Percentiles rank a stretch among this genome's conserved stretches.
Evolutionary conservation across 2,888 invertebrate genomes (phyloP).

Genomic region (Altica lythri): DNA sequence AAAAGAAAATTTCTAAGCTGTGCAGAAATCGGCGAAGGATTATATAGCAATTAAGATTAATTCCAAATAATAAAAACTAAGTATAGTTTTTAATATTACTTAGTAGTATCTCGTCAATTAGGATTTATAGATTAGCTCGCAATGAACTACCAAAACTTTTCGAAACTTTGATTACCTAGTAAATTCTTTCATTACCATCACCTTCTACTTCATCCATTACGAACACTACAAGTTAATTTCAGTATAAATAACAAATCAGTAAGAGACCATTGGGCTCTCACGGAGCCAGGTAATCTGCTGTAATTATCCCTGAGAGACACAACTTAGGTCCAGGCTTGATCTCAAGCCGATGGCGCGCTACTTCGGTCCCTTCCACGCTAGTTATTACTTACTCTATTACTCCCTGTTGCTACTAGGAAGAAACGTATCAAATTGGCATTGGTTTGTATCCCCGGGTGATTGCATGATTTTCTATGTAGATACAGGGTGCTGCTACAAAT

Average conservation of each 20-base stretch:
- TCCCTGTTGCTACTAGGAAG: conserved; percentile 1
- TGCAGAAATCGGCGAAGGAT: no score
- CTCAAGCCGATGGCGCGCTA: conserved; percentile 6
- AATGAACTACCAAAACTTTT: no score
- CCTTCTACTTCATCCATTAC: conserved; percentile 12
- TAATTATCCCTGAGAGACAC: conserved; percentile 41
- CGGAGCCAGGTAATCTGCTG: conserved; percentile 36
- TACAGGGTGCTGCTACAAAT: no score
- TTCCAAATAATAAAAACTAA: no score
- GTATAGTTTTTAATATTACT: no score
- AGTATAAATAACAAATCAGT: conserved; percentile 14
- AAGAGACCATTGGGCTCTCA: conserved; percentile 6
- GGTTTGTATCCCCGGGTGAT: conserved; percentile 4
- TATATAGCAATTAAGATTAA: no score
- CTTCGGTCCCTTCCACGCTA: background rate
- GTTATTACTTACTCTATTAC: conserved; percentile 17
- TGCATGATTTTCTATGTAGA: no score
- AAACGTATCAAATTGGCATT: background rate
- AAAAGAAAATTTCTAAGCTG: no score
- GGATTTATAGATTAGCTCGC: no score
- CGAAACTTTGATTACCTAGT: conserved; percentile 15
- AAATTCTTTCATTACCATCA: conserved; percentile 16
- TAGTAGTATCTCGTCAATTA: no score
- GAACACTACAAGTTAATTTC: conserved; percentile 8
- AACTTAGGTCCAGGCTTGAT: conserved; percentile 15